Evolutionary conservation across 2,797 vertebrate species (phyloP).

Genomic region (Chiroxiphia lanceolata): DNA sequence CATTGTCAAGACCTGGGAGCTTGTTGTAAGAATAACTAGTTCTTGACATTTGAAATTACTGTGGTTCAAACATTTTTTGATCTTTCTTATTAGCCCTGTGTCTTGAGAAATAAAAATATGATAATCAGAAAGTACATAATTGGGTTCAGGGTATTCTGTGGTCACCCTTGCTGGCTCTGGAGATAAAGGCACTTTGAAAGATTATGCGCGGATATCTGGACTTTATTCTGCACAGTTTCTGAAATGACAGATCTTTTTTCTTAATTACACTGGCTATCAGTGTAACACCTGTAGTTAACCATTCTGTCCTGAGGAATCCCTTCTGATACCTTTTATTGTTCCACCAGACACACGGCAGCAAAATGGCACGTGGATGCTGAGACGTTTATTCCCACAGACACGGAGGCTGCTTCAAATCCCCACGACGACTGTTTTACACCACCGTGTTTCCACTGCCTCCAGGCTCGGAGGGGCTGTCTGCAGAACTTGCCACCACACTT

Average conservation of each 20-base stretch:
- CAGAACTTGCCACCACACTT: background rate
- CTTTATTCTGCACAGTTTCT: conserved; percentile 44
- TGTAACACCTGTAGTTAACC: conserved; percentile 62
- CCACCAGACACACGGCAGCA: background rate
- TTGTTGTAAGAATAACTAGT: conserved; percentile 50
- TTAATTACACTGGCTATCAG: conserved; percentile 37
- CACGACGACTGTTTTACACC: accelerated
- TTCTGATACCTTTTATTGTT: conserved; percentile 19
- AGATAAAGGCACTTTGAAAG: conserved; percentile 52
- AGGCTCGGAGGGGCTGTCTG: accelerated
- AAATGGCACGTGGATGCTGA: background rate
- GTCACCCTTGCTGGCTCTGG: conserved; percentile 22
- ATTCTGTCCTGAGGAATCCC: conserved; percentile 41
- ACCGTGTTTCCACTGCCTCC: accelerated
- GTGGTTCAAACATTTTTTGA: conserved; percentile 61
- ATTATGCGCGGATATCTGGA: conserved; percentile 35
- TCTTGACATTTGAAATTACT: conserved; percentile 65
- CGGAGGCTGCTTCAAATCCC: background rate
- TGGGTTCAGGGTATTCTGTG: conserved; percentile 57
- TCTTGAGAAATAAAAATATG: conserved; percentile 63
- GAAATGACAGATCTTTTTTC: conserved; percentile 67
- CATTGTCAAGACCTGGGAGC: conserved; percentile 4
- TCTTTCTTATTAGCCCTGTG: conserved; percentile 50
- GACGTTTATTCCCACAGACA: background rate
- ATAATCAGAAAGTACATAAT: conserved; percentile 51